These are phyloP conservation scores for Sebastes jordani DNA, from an alignment of 2,797 vertebrate species.

Conservation along the genomic window DNA sequence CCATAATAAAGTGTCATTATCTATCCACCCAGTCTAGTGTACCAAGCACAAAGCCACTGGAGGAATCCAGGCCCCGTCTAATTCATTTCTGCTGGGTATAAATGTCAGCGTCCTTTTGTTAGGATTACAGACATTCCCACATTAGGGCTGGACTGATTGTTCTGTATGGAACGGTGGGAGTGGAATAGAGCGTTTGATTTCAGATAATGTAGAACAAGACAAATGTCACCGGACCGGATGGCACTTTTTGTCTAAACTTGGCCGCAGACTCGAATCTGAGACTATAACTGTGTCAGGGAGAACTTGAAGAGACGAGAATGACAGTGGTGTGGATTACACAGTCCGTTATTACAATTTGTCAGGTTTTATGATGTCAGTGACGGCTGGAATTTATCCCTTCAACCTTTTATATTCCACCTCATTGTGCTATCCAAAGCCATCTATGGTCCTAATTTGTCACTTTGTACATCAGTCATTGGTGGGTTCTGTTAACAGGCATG, in stretches of 20 bases:
- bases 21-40: conserved; percentile 77
- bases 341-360: conserved; percentile 84
- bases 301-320: conserved; percentile 64
- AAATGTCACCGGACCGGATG: conserved; percentile 79
- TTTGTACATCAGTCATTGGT: conserved; percentile 43
- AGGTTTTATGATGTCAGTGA: conserved; percentile 80
- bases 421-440: conserved; percentile 69
- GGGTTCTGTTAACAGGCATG: conserved; percentile 22
- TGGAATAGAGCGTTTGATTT: conserved; percentile 86
- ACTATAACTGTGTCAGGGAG: conserved; percentile 66
- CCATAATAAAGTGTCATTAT: conserved; percentile 84
- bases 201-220: conserved; percentile 84
- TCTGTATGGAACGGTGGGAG: conserved; percentile 78
- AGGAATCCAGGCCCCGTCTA: conserved; percentile 77
- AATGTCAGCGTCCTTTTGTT: conserved; percentile 86
- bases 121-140: conserved; percentile 82
- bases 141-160: conserved; percentile 80
- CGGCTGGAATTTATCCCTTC: conserved; percentile 77
- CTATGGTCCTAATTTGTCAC: conserved; percentile 73
- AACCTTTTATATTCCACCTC: conserved; percentile 74
- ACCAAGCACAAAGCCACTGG: conserved; percentile 75
- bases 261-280: conserved; percentile 78
- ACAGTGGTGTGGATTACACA: conserved; percentile 78
- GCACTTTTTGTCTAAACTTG: conserved; percentile 74
- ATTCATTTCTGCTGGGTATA: conserved; percentile 82